Conservation (phyloP, 2,797 vertebrate genomes). For the Poeciliopsis paucimaculata region DNA sequence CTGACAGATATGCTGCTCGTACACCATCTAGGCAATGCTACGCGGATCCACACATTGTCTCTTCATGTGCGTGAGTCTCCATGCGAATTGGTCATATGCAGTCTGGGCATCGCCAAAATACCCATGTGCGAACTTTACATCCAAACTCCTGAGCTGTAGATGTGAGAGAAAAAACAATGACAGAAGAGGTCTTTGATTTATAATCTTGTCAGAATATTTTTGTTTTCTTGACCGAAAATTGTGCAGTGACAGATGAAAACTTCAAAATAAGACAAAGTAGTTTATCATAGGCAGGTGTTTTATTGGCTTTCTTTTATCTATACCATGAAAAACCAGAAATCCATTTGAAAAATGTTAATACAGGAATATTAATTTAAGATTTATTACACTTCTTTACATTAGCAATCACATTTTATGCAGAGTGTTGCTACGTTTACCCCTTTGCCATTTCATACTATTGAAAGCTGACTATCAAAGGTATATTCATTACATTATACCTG, state of each 20-base stretch:
- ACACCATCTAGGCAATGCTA: slow-evolving; percentile 87
- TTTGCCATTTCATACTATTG: neutral
- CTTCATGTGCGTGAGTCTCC: slow-evolving; percentile 39
- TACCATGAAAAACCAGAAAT: neutral
- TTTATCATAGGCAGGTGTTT: neutral
- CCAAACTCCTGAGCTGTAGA: slow-evolving; percentile 56
- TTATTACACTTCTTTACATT: neutral
- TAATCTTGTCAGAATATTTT: slow-evolving; percentile 31
- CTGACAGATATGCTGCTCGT: slow-evolving; percentile 96
- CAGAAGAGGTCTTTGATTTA: slow-evolving; percentile 52
- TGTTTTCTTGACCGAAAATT: slow-evolving; percentile 30
- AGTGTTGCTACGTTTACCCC: neutral
- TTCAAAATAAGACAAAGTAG: neutral
- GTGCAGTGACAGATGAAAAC: slow-evolving; percentile 19
- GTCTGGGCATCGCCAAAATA: slow-evolving; percentile 69
- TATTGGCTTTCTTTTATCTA: neutral
- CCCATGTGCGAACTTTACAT: slow-evolving; percentile 47
- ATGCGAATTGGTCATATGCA: slow-evolving; percentile 67
- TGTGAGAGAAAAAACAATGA: slow-evolving; percentile 46
- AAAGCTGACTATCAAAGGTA: neutral
- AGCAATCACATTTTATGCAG: neutral
- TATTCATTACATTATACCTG: neutral
- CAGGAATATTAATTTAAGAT: neutral
- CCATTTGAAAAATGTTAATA: neutral
- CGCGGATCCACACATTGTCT: slow-evolving; percentile 68